Percentiles rank a stretch among this genome's conserved stretches.
These are phyloP conservation scores for Philotrypesis tridentata DNA, from an alignment of 1,140 invertebrate species.

Conservation along the genomic window DNA sequence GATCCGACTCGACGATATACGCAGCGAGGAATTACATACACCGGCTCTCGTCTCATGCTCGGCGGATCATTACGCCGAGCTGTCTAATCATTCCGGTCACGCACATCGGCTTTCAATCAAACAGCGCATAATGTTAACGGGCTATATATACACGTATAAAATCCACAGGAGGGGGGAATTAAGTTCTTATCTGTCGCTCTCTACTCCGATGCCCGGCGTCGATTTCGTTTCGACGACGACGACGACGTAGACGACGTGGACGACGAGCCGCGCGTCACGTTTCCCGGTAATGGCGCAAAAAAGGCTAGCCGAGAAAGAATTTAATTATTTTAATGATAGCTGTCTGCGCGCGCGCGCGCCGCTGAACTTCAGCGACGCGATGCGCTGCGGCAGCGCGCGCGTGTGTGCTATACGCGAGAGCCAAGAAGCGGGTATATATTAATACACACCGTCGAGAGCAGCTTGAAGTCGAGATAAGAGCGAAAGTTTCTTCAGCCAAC, in stretches of 20 bases:
- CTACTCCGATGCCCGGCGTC: not conserved
- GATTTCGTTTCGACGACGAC: constrained; percentile 20
- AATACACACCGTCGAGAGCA: no score
- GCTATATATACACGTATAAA: constrained; percentile 34
- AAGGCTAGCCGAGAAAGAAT: not conserved
- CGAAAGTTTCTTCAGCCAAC: not conserved
- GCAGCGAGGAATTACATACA: no score
- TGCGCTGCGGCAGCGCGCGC: no score
- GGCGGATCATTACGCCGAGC: constrained; percentile 20
- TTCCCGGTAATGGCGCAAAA: constrained; percentile 37
- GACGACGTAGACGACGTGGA: no score
- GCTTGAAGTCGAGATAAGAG: not conserved
- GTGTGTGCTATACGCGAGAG: no score
- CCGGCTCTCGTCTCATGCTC: not conserved
- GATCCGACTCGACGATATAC: constrained; percentile 12
- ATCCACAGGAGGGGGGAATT: constrained; percentile 26
- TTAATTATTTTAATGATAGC: constrained; percentile 30
- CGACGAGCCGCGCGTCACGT: no score
- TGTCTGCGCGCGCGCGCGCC: constrained; percentile 7
- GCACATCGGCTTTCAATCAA: constrained; percentile 43
- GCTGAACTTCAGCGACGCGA: no score
- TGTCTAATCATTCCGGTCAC: constrained; percentile 35
- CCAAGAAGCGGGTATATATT: no score
- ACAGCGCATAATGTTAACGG: constrained; percentile 38
- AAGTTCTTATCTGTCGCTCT: constrained; percentile 40